Conservation (phyloP, 2,113 vertebrate species). For the Podarcis muralis region DNA sequence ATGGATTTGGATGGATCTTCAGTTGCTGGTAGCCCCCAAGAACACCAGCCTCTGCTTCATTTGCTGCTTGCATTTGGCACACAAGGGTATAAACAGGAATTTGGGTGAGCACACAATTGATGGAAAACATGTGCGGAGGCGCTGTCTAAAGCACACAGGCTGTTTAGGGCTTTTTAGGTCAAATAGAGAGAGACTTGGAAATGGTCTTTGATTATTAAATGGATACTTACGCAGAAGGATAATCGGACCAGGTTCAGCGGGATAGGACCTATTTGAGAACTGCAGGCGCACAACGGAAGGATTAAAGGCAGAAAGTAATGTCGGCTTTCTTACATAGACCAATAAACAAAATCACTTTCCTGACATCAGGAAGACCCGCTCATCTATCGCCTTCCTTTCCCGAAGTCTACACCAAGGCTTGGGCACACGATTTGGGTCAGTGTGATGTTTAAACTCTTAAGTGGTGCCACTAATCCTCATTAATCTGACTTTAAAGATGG, state of each 20-base stretch:
- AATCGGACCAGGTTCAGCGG: constrained; percentile 50
- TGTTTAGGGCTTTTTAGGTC: constrained; percentile 28
- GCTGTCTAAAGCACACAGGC: neutral
- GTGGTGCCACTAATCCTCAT: constrained; percentile 81
- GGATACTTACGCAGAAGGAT: constrained; percentile 50
- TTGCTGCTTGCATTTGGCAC: neutral
- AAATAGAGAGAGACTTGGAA: constrained; percentile 50
- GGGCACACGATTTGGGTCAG: constrained; percentile 81
- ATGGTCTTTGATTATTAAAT: constrained; percentile 72
- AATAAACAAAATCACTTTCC: constrained; percentile 76
- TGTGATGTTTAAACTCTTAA: constrained; percentile 83
- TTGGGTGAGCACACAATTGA: neutral
- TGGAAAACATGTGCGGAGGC: neutral
- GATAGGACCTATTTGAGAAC: constrained; percentile 37
- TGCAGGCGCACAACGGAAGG: constrained; percentile 15
- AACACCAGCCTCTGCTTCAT: neutral
- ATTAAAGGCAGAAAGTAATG: constrained; percentile 65
- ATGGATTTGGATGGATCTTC: neutral
- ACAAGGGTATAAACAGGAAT: neutral
- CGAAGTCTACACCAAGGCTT: neutral
- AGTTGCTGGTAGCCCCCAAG: neutral
- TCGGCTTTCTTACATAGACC: constrained; percentile 66
- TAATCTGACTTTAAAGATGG: constrained; percentile 86
- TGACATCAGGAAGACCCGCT: constrained; percentile 45
- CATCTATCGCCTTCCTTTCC: neutral